Conservation (phyloP, 2,888 invertebrate species). For the Automeris io region DNA sequence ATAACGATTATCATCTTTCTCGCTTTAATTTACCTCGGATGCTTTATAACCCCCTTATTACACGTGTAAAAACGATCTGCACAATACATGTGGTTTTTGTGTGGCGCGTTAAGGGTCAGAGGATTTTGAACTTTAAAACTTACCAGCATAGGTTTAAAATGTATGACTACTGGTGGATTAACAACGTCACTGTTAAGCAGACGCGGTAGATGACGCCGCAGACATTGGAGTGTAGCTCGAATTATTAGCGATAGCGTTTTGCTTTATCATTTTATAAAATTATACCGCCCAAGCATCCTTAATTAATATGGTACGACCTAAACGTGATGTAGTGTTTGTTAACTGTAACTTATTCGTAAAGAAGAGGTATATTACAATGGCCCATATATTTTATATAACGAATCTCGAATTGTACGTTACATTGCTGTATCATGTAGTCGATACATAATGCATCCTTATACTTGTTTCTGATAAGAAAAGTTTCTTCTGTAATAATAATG, state of each 20-base stretch:
- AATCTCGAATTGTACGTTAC: too few relatives aligned
- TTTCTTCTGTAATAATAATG: too few relatives aligned
- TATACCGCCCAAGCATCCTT: too few relatives aligned
- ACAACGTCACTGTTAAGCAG: slow-evolving; percentile 57
- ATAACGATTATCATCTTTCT: slow-evolving; percentile 21
- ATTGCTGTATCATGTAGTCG: too few relatives aligned
- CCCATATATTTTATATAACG: too few relatives aligned
- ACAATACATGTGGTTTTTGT: slow-evolving; percentile 15
- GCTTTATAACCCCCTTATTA: slow-evolving; percentile 19
- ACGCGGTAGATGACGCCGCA: slow-evolving; percentile 38
- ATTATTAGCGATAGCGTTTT: slow-evolving; percentile 26
- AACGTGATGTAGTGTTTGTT: too few relatives aligned
- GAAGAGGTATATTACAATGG: too few relatives aligned
- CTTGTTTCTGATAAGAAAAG: too few relatives aligned
- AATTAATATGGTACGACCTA: too few relatives aligned
- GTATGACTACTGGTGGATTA: slow-evolving; percentile 33
- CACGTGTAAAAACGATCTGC: slow-evolving; percentile 18
- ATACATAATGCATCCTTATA: too few relatives aligned
- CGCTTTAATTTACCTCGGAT: slow-evolving; percentile 20
- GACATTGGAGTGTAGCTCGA: slow-evolving; percentile 28
- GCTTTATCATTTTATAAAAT: too few relatives aligned
- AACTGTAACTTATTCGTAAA: too few relatives aligned
- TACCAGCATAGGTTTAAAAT: slow-evolving; percentile 24
- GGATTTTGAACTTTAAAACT: slow-evolving; percentile 19
- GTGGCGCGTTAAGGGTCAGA: slow-evolving; percentile 10